Evolutionary conservation across 2,113 vertebrate species (phyloP), one percentile per base, ranked within the genome.

Genomic region (Microcebus lehilahytsara): DNA sequence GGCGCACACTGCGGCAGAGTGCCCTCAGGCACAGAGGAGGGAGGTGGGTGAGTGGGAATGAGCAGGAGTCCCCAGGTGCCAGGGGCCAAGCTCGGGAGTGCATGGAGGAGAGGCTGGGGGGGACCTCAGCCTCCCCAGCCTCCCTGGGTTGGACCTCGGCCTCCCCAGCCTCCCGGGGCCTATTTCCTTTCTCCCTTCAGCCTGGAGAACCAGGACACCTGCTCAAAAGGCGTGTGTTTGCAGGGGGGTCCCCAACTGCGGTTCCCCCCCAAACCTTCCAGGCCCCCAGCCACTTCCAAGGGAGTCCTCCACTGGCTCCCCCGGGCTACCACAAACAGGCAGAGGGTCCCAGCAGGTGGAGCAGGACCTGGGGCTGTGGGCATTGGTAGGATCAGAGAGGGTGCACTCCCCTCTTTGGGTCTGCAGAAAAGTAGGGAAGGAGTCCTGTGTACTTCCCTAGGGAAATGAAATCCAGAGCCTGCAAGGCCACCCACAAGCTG

Each of bases 31-130:
- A n/a, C 37, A 58, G 66, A n/a, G 42, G 56, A 53, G 5, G 30
- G 56, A 10, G 49, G 37, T 32, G 27, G 23, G 56, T 11, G 5
- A 56, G 25, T 2, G 3, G 34, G 2, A 30, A 2, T 19, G 49
- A 40, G 34, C 2, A 0, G 10, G 1, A 23, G 22, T 12, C 17
- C 53, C 62, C 11, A 20, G 37, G 42, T 5, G 1, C 27, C n/a
- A 17, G 58, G 27, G 34, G 5, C 40, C 14, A 22, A 64, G 56
- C 51, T 34, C 46, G 0, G 37, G 25, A 49, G 14, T 13, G 17
- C 5, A 2, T 37, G 8, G 10, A 25, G 34, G 20, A 60, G 32
- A 60, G 32, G 22, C 9, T 32, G 30, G 2, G 9, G 58, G 9
- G 4, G 30, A 56, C 56, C 79, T 60, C 34, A 13, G 51, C 19